Conservation (phyloP, 2,113 vertebrate genomes). For the Ploceus nigricollis region DNA sequence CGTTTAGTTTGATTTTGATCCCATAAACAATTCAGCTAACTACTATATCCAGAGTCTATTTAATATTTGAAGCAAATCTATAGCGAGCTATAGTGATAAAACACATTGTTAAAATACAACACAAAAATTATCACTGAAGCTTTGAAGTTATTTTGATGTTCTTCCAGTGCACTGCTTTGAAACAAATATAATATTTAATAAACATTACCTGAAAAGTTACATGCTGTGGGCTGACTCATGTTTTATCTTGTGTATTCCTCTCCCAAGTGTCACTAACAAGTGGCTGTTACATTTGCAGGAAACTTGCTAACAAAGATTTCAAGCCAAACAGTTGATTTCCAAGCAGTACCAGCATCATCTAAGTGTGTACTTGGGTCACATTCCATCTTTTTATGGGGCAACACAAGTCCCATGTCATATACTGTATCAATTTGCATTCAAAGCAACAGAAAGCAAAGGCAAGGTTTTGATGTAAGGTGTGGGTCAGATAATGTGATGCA, state of each 20-base stretch:
- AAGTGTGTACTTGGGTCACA: not conserved
- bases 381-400: not conserved
- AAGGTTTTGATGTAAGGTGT: not conserved
- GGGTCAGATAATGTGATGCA: not conserved
- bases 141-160: conserved; percentile 48
- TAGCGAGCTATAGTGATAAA: conserved; percentile 59
- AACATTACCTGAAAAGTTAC: not conserved
- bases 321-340: not conserved
- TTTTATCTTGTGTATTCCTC: not conserved
- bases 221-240: not conserved
- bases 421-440: not conserved
- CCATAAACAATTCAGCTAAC: conserved; percentile 72
- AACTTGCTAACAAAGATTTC: not conserved
- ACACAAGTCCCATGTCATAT: not conserved
- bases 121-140: conserved; percentile 63
- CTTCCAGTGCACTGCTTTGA: conserved; percentile 36
- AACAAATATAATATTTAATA: conserved; percentile 27
- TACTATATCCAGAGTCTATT: conserved; percentile 50
- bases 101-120: conserved; percentile 66
- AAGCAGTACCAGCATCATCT: not conserved
- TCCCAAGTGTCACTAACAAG: not conserved
- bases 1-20: conserved; percentile 78
- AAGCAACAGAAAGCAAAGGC: not conserved
- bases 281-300: not conserved
- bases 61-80: conserved; percentile 73